Conservation (phyloP, 2,888 invertebrate genomes). For the Drosophila vallismaia region DNA sequence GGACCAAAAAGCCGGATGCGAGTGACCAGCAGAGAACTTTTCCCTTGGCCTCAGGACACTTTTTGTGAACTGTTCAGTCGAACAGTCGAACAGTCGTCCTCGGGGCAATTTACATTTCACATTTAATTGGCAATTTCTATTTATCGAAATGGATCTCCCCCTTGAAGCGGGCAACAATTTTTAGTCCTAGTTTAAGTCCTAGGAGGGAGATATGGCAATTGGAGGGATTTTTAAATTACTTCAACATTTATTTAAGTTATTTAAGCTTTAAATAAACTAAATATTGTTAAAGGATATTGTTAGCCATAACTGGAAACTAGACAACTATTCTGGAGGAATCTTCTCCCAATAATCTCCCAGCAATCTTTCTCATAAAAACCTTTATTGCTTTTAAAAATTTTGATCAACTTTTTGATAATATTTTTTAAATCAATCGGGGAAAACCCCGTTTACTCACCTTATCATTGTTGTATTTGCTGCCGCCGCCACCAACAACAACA, state of each 20-base stretch:
- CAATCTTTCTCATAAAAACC: no score
- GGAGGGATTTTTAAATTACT: no score
- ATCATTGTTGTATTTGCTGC: constrained; percentile 66
- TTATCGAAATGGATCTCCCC: constrained; percentile 35
- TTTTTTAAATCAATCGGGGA: background rate
- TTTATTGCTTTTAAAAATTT: no score
- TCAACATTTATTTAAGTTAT: background rate
- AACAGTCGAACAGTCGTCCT: constrained; percentile 17
- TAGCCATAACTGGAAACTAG: no score
- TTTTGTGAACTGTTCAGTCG: constrained; percentile 38
- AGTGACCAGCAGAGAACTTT: constrained; percentile 53
- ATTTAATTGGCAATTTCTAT: constrained; percentile 51
- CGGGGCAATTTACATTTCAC: constrained; percentile 46
- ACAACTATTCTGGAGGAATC: no score
- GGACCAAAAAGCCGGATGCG: constrained; percentile 38
- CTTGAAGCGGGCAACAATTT: constrained; percentile 25
- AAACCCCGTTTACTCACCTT: constrained; percentile 43
- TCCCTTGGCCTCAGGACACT: constrained; percentile 42
- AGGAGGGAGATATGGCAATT: no score
- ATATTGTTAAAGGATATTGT: no score
- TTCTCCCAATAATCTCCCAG: no score
- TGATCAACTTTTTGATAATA: background rate
- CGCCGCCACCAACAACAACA: constrained; percentile 50
- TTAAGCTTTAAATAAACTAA: background rate
- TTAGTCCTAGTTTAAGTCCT: background rate